These are phyloP conservation scores for Pelmatolapia mariae DNA, from an alignment of 2,113 vertebrate species.

Conservation along the genomic window DNA sequence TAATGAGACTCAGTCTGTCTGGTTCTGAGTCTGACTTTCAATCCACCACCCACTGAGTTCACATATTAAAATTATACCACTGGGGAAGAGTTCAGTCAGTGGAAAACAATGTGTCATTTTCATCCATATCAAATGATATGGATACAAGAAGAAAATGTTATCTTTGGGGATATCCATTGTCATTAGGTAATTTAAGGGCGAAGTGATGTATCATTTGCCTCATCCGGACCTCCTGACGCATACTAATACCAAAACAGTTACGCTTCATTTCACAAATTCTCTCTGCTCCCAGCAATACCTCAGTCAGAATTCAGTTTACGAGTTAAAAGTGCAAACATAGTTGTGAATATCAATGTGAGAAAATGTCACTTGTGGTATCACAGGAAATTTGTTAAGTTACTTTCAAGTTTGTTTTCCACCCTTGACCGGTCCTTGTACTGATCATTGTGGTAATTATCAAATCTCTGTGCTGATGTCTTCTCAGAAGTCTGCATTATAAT, in stretches of 20 bases:
- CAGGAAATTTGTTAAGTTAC: background rate
- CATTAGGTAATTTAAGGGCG: background rate
- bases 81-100: background rate
- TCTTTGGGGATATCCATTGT: background rate
- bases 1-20: constrained; percentile 33
- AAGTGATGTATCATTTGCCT: background rate
- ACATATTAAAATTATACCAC: constrained; percentile 11
- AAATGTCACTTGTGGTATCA: background rate
- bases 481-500: constrained; percentile 23
- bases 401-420: background rate
- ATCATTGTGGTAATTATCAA: constrained; percentile 18
- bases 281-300: background rate
- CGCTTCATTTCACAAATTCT: background rate
- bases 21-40: constrained; percentile 22
- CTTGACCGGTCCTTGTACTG: constrained; percentile 14
- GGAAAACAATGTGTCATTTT: constrained; percentile 26
- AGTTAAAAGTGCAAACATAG: background rate
- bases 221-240: background rate
- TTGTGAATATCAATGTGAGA: background rate
- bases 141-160: background rate
- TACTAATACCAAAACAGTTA: background rate
- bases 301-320: background rate
- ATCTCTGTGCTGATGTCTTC: constrained; percentile 12
- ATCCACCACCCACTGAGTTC: constrained; percentile 20
- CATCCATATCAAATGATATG: background rate